Base-by-base conservation (phyloP, 1,140 invertebrate genomes). In the Galendromus occidentalis region DNA sequence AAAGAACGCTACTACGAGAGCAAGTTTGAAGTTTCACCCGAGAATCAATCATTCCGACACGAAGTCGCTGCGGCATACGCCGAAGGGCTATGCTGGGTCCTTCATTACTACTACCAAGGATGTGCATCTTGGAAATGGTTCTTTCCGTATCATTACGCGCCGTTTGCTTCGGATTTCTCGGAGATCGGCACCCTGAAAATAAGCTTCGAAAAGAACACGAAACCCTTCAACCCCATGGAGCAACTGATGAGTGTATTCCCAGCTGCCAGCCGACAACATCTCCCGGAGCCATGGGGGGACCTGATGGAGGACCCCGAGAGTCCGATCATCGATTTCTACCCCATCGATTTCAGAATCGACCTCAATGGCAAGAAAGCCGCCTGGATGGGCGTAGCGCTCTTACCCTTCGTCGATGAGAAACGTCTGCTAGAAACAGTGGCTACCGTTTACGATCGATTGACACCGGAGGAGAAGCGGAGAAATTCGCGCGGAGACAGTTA, bases 41-140 rank as follows among this genome's bases (percentile, higher is more conserved):
- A 87, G 42, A 88, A 97, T 74, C 72, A 86, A 14, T 84, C 84
- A 69, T 97, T 98, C 77, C 82, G 92, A 75, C 82, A 88, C 71
- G 85, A 84, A 71, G 90, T 99, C 7, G 91, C 88, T 7, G 79
- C 86, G 64, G 89, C 96, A 75, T 99, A 99, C 78, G 90, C 95
- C 0, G 80, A 84, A 47, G 96, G 96, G 0, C 78, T 99, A 9
- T 96, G 91, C 77, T 99, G 96, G 96, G 95, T 99, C 7, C 78
- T 98, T 17, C 83, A 86, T 66, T 98, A 98, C 78, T 98, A 98
- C 77, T 98, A 98, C 79, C 94, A 97, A 83, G 96, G 96, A 45
- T 98, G 95, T 79, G 87, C 91, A 22, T 96, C 91, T 1, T 99
- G 96, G 96, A 91, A 95, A 76, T 99, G 96, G 96, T 98, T 96